phyloP scores from a whole-genome alignment of 2,888 invertebrate species.

The Drosophila picticornis region DNA sequence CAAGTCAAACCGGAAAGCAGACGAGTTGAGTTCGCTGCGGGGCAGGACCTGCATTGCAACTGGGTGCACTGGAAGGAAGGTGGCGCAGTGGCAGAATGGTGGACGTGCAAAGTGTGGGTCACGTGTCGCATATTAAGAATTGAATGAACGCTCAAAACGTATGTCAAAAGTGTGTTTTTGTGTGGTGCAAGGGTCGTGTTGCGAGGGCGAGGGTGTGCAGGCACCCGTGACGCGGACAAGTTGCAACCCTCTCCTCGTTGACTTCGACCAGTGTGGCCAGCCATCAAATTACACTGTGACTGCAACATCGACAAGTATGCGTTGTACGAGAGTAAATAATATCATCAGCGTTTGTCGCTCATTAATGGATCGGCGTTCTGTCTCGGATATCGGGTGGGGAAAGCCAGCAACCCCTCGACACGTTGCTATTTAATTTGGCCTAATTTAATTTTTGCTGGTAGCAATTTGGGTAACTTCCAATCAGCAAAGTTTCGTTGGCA shows the following conservation, averaged over 20 bases:
- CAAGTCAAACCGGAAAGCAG: conserved; percentile 81
- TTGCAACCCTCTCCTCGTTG: conserved; percentile 69
- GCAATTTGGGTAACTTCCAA: conserved; percentile 47
- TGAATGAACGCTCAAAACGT: conserved; percentile 77
- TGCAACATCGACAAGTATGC: conserved; percentile 45
- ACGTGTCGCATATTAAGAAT: conserved; percentile 76
- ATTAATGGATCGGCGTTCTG: conserved; percentile 59
- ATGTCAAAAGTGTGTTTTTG: conserved; percentile 70
- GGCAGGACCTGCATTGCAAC: conserved; percentile 69
- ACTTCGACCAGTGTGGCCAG: conserved; percentile 73
- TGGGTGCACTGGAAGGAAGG: conserved; percentile 42
- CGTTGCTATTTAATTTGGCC: conserved; percentile 72
- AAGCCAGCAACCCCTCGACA: conserved; percentile 3
- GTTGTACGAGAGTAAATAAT: conserved; percentile 65
- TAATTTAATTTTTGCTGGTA: conserved; percentile 78
- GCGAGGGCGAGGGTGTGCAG: conserved; percentile 69
- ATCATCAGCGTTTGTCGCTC: conserved; percentile 77
- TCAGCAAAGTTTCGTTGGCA: conserved; percentile 28
- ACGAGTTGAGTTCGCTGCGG: conserved; percentile 36
- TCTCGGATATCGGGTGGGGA: neutral
- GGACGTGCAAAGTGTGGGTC: conserved; percentile 78
- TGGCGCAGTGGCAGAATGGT: conserved; percentile 34
- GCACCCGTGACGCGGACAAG: conserved; percentile 65
- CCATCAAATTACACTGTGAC: conserved; percentile 59
- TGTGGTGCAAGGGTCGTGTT: conserved; percentile 26